Evolutionary conservation across 1,140 invertebrate genomes (phyloP).

Genomic region (Halesus radiatus): DNA sequence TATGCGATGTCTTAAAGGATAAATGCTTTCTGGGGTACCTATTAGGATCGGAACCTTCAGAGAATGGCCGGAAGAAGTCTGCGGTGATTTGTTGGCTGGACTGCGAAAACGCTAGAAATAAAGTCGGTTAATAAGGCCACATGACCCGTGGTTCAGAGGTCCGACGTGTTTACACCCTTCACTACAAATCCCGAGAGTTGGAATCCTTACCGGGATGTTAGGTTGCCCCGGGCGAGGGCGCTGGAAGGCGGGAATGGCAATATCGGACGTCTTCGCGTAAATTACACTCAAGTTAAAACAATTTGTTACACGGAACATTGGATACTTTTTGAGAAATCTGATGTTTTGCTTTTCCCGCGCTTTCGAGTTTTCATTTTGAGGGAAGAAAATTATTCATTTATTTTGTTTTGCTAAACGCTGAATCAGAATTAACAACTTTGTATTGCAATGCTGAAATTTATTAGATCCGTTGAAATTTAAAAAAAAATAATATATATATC

Average conservation of each 20-base stretch:
- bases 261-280: slow-evolving; percentile 4
- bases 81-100: not conserved
- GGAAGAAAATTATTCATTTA: too few relatives aligned
- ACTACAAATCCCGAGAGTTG: not conserved
- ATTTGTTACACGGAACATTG: too few relatives aligned
- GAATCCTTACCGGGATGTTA: not conserved
- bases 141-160: slow-evolving; percentile 5
- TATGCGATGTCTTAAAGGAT: not conserved
- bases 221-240: not conserved
- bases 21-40: not conserved
- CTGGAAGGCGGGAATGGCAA: not conserved
- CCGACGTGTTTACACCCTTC: slow-evolving; percentile 7
- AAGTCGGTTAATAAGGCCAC: not conserved
- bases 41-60: not conserved
- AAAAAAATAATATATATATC: too few relatives aligned
- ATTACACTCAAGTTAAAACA: not conserved
- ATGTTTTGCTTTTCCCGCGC: too few relatives aligned
- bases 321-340: too few relatives aligned
- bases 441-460: too few relatives aligned
- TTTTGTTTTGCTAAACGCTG: too few relatives aligned
- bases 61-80: not conserved
- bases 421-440: too few relatives aligned
- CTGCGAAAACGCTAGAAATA: not conserved
- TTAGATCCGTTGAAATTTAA: too few relatives aligned
- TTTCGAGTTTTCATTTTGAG: too few relatives aligned